Conservation (phyloP, 2,113 vertebrate genomes). For the Spea multiplicata region DNA sequence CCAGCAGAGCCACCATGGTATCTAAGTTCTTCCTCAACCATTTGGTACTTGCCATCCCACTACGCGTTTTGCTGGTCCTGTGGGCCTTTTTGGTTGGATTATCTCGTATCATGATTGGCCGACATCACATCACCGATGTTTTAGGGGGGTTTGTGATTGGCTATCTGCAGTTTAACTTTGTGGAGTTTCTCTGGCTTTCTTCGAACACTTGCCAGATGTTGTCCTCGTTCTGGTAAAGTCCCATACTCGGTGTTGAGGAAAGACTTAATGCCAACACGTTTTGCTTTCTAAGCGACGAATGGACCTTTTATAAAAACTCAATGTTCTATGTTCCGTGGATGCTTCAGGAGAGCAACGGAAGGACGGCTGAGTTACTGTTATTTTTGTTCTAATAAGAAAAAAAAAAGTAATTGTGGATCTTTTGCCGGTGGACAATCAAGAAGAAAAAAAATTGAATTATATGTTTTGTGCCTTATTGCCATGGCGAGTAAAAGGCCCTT, state of each 20-base stretch:
- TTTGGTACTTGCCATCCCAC: constrained; percentile 89
- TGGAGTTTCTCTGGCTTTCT: constrained; percentile 92
- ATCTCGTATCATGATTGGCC: constrained; percentile 87
- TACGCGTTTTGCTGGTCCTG: constrained; percentile 86
- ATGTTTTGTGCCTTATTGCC: too few relatives aligned
- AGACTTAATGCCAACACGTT: not conserved
- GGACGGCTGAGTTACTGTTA: not conserved
- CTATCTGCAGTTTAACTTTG: constrained; percentile 86
- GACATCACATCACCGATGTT: constrained; percentile 89
- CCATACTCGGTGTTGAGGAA: not conserved
- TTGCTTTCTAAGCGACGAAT: not conserved
- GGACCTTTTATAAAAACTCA: not conserved
- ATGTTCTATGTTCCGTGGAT: not conserved
- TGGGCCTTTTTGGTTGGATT: constrained; percentile 90
- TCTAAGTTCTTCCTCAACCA: constrained; percentile 95
- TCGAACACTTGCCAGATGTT: constrained; percentile 90
- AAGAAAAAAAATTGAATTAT: too few relatives aligned
- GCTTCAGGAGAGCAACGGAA: not conserved
- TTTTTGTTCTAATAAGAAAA: too few relatives aligned
- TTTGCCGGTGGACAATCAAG: too few relatives aligned
- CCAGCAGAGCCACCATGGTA: constrained; percentile 90
- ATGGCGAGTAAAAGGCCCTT: too few relatives aligned
- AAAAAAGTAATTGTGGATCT: not conserved
- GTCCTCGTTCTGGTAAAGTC: constrained; percentile 82
- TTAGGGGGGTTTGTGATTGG: constrained; percentile 85